Evolutionary conservation across 2,113 vertebrate genomes (phyloP).

Genomic region (Ovis aries): ARS-UI_Ramb_v3.0 NC_056055.1:170234001-170234500

Average conservation of each 20-base stretch:
- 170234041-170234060: background rate
- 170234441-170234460: background rate
- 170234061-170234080: background rate
- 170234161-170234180: background rate
- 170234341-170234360: background rate
- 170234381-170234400: background rate
- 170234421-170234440: background rate
- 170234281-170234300: background rate
- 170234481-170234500: background rate
- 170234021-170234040: background rate
- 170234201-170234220: background rate
- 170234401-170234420: background rate
- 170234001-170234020: background rate
- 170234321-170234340: background rate
- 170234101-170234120: background rate
- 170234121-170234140: background rate
- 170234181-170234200: background rate
- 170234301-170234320: background rate
- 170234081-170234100: background rate
- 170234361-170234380: background rate
- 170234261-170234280: background rate
- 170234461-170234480: background rate
- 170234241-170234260: background rate
- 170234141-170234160: background rate
- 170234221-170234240: rapidly evolving